Base-by-base conservation (phyloP, 2,113 vertebrate species). In the Cygnus buccinator region DNA sequence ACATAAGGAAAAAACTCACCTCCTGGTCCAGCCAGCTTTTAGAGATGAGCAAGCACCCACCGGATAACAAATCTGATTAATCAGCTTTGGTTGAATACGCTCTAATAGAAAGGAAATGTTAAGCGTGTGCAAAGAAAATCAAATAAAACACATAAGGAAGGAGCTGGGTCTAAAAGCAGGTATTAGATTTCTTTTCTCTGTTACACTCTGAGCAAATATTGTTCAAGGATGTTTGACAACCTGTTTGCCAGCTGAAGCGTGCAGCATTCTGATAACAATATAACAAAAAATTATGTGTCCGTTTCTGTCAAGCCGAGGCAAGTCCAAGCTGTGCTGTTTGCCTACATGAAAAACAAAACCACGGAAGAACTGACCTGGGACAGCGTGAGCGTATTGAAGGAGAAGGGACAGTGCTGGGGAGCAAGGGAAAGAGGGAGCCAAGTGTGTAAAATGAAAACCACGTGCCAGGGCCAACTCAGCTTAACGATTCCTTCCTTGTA, bases 201-300 rank as follows among this genome's bases (percentile, higher is more conserved):
- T 89, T 50, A 54, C 68, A 89, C 4, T 17, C 35, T 35, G 57
- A 89, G 74, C 84, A 84, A 92, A 84, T 35, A 86, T 6, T 83
- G 70, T 91, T 85, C 67, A 91, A 87, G 59, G 59, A 67, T 76
- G 74, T 81, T 54, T 86, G 80, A 55, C 80, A 89, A 97, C 70
- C 71, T 84, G 41, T 55, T 77, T 91, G 89, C 71, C 77, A 95
- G 75, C 62, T 81, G 61, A 96, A 94, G 58, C 16, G 0, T 82
- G 80, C 59, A 84, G 29, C 85, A 39, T n/a, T 92, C 31, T 1
- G 44, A 73, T 20, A 87, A 78, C 31, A 89, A 90, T 7, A 10
- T 13, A 87, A 89, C 4, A 84, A 48, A 94, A 82, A 68, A 93
- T 72, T 61, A 35, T 28, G 48, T 87, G 73, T 57, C 66, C 35